phyloP scores from a whole-genome alignment of 2,888 invertebrate genomes.

The Chrysopilus asiliformis region DNA sequence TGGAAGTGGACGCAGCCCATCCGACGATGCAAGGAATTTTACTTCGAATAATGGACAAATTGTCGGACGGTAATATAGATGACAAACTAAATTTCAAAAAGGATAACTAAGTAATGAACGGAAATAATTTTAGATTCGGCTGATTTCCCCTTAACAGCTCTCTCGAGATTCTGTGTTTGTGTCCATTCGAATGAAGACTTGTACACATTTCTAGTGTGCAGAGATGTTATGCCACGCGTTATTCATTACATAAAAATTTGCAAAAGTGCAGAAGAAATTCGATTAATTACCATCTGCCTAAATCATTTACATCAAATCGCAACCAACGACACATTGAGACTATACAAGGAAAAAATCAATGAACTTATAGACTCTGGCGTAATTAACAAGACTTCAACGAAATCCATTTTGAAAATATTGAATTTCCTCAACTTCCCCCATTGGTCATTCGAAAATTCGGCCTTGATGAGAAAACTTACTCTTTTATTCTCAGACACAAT shows the following conservation, averaged over 20 bases:
- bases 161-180: slow-evolving; percentile 36
- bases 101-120: neutral
- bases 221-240: slow-evolving; percentile 33
- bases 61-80: slow-evolving; percentile 20
- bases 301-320: slow-evolving; percentile 33
- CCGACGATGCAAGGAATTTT: slow-evolving; percentile 29
- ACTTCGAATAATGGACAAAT: slow-evolving; percentile 18
- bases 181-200: slow-evolving; percentile 32
- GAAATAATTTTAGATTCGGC: slow-evolving; percentile 16
- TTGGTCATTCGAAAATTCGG: slow-evolving; percentile 35
- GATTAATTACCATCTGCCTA: slow-evolving; percentile 37
- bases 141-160: slow-evolving; percentile 26
- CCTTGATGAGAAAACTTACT: slow-evolving; percentile 31
- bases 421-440: slow-evolving; percentile 37
- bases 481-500: slow-evolving; percentile 30
- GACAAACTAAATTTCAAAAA: neutral
- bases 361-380: slow-evolving; percentile 25
- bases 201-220: slow-evolving; percentile 31
- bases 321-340: slow-evolving; percentile 26
- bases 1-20: slow-evolving; percentile 32
- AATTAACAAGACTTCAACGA: slow-evolving; percentile 22
- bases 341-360: slow-evolving; percentile 30
- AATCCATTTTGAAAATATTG: slow-evolving; percentile 25
- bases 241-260: slow-evolving; percentile 27
- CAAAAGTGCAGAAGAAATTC: slow-evolving; percentile 30